Conservation (phyloP, 2,888 invertebrate species). For the Cantharis rustica region DNA sequence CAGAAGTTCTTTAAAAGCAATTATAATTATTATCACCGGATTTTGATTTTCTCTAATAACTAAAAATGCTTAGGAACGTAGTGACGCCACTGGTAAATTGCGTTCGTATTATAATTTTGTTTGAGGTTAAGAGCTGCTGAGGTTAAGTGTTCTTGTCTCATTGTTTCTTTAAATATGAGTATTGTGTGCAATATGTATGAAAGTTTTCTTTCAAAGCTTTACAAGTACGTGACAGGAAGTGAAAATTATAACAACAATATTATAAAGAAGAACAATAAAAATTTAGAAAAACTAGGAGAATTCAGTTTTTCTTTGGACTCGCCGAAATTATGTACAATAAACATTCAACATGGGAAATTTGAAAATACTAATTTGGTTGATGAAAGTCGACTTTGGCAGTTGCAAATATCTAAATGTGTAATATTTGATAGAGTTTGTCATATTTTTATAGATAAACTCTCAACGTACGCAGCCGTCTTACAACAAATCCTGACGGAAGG, state of each 20-base stretch:
- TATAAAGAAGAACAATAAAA: slow-evolving; percentile 65
- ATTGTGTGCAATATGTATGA: background rate
- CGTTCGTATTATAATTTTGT: background rate
- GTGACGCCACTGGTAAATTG: background rate
- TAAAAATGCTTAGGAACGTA: too few species aligned
- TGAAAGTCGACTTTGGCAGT: slow-evolving; percentile 58
- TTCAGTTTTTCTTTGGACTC: slow-evolving; percentile 64
- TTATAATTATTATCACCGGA: too few species aligned
- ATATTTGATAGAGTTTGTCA: slow-evolving; percentile 57
- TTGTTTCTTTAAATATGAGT: background rate
- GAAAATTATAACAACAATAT: slow-evolving; percentile 41
- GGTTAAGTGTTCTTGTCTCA: background rate
- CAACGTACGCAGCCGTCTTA: slow-evolving; percentile 45
- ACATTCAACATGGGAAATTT: background rate
- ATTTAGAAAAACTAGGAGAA: slow-evolving; percentile 64
- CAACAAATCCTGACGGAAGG: slow-evolving; percentile 40
- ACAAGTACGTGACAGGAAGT: slow-evolving; percentile 31
- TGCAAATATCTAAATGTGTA: slow-evolving; percentile 55
- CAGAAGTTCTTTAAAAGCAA: too few species aligned
- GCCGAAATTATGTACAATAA: background rate
- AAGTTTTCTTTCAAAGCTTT: slow-evolving; percentile 10
- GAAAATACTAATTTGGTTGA: slow-evolving; percentile 45
- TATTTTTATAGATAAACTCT: slow-evolving; percentile 60
- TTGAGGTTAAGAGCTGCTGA: background rate
- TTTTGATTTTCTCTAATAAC: too few species aligned